Base-by-base conservation (phyloP, 2,888 invertebrate genomes). In the Harmothoe impar region DNA sequence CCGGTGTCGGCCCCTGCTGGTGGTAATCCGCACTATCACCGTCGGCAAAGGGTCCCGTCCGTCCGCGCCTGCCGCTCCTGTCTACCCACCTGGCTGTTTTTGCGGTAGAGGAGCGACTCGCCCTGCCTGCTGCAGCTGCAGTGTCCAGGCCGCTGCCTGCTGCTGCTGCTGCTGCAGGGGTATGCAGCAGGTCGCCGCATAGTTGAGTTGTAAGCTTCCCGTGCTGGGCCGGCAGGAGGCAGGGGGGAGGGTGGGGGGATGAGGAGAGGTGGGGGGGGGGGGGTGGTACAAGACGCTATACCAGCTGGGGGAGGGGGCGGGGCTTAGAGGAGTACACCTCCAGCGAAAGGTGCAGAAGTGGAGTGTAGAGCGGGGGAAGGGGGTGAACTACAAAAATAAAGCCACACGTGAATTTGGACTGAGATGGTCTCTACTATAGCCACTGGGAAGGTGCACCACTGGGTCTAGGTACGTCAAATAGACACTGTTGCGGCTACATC, bases 331-430 rank as follows among this genome's bases (percentile, higher is more conserved):
- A 78, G 17, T 29, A 78, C 31, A 29, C 33, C 33, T n/a, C 78
- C 3, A 78, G 10, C 3, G 78, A 78, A 78, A 20, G 25, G 35
- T 17, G 31, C 15, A 10, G 29, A 29, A 29, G 78, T 33, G 35
- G 35, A 25, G 78, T 3, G 31, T 17, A 25, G 78, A 29, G 78
- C 3, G 72, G 72, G 78, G 35, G 78, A 15, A 20, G 20, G 62
- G 62, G 62, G 62, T 62, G 62, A 62, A 84, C 84, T 51, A 35
- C 33, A 72, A 72, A 72, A 72, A 72, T 72, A 72, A 72, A 72
- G 31, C 72, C 72, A 72, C 72, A 29, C 72, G 72, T 72, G 72
- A 72, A 25, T 72, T 29, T 29, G 62, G 29, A 17, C 25, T n/a
- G 72, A 72, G 31, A 72, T 72, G 25, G 72, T 29, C 72, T 72